phyloP scores from a whole-genome alignment of 2,888 invertebrate genomes.

The Platycheirus rosarum region DNA sequence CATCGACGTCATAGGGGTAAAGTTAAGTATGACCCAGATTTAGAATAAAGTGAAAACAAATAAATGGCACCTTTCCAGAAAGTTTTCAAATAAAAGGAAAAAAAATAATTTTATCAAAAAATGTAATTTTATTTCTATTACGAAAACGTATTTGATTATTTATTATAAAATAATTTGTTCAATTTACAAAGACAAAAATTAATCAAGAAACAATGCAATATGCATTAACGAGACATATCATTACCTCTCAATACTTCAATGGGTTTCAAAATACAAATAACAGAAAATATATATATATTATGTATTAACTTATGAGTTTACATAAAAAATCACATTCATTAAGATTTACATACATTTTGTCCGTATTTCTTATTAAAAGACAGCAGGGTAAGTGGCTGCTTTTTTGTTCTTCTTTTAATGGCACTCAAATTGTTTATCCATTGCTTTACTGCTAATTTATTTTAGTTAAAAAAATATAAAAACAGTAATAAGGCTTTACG shows the following conservation, averaged over 20 bases:
- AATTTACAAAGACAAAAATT: constrained; percentile 44
- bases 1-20: too few relatives aligned
- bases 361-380: neutral
- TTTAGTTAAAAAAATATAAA: constrained; percentile 53
- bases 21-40: too few relatives aligned
- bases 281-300: constrained; percentile 20
- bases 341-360: neutral
- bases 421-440: constrained; percentile 22
- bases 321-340: constrained; percentile 49
- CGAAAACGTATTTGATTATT: constrained; percentile 31
- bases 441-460: constrained; percentile 49
- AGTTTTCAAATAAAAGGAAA: too few relatives aligned
- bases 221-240: constrained; percentile 44
- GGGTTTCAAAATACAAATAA: constrained; percentile 32
- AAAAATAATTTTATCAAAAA: neutral
- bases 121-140: neutral
- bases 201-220: constrained; percentile 65
- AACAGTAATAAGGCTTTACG: constrained; percentile 40
- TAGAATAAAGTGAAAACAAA: too few relatives aligned
- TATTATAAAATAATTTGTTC: constrained; percentile 39
- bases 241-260: constrained; percentile 12
- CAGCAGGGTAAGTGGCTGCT: constrained; percentile 17
- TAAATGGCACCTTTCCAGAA: too few relatives aligned
- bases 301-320: constrained; percentile 20
- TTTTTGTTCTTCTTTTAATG: constrained; percentile 24